Percentiles rank a stretch among this genome's conserved stretches.
phyloP scores from a whole-genome alignment of 2,888 invertebrate species.

The Augochlorella aurata region DNA sequence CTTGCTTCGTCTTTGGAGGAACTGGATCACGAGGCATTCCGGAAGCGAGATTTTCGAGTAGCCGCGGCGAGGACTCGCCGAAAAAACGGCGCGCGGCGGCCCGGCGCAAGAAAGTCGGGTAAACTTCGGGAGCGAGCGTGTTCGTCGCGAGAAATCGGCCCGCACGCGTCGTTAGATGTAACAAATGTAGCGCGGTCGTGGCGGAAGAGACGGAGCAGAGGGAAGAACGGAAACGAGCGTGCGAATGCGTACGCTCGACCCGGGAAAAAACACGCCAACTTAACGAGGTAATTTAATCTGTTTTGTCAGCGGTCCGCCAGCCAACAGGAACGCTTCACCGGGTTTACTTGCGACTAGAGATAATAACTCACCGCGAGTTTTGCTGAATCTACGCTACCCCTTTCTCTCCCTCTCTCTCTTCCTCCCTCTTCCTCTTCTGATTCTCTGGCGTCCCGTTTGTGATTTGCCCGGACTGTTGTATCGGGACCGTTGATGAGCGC shows the following conservation, averaged over 20 bases:
- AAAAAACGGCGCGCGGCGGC: neutral
- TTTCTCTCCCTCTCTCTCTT: slow-evolving; percentile 8
- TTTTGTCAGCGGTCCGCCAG: slow-evolving; percentile 52
- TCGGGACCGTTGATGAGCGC: slow-evolving; percentile 1
- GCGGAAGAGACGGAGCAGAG: slow-evolving; percentile 2
- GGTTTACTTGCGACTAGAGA: slow-evolving; percentile 52
- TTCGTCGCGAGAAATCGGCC: slow-evolving; percentile 20
- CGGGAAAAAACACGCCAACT: slow-evolving; percentile 52
- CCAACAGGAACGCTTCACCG: slow-evolving; percentile 43
- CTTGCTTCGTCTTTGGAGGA: neutral
- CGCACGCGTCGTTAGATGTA: slow-evolving; percentile 41
- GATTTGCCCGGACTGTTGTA: slow-evolving; percentile 18
- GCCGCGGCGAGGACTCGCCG: neutral
- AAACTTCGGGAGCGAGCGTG: neutral
- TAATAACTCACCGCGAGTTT: slow-evolving; percentile 59
- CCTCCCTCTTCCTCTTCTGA: neutral
- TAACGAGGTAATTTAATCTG: slow-evolving; percentile 65
- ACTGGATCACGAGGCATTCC: neutral
- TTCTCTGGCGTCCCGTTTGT: slow-evolving; percentile 9
- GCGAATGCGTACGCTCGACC: slow-evolving; percentile 29
- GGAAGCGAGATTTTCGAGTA: neutral
- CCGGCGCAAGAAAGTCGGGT: neutral
- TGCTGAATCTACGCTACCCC: slow-evolving; percentile 48
- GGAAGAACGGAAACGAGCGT: slow-evolving; percentile 42
- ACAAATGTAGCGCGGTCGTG: slow-evolving; percentile 42